Evolutionary conservation across 2,113 vertebrate genomes (phyloP).

Genomic region (Aramus guarauna): DNA sequence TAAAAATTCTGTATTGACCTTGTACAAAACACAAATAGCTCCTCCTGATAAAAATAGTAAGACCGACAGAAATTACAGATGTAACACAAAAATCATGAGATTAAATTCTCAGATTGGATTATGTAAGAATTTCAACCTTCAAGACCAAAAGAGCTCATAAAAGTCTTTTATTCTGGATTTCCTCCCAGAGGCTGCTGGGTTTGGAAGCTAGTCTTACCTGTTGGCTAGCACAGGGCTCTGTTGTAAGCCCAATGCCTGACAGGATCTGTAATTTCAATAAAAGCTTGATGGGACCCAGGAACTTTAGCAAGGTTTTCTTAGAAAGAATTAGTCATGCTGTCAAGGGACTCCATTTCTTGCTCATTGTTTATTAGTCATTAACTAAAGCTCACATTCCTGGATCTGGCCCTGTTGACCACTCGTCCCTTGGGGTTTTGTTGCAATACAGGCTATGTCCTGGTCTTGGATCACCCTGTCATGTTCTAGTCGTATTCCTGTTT

Average conservation of each 20-base stretch:
- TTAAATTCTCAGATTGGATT: neutral
- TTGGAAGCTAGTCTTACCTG: neutral
- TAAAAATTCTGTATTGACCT: neutral
- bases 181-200: neutral
- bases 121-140: neutral
- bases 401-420: neutral
- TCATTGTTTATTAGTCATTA: neutral
- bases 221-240: neutral
- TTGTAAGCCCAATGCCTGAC: neutral
- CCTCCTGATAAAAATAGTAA: neutral
- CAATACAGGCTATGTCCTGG: neutral
- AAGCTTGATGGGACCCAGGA: neutral
- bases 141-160: neutral
- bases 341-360: neutral
- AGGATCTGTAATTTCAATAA: neutral
- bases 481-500: neutral
- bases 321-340: neutral
- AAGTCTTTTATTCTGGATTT: neutral
- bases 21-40: neutral
- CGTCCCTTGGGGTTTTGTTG: neutral
- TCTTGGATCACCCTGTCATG: neutral
- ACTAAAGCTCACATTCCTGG: neutral
- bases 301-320: neutral
- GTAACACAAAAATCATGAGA: neutral
- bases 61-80: neutral